Evolutionary conservation across 2,888 invertebrate species (phyloP), one percentile per base, ranked within the genome.

Genomic region (Parasteatoda lunata): DNA sequence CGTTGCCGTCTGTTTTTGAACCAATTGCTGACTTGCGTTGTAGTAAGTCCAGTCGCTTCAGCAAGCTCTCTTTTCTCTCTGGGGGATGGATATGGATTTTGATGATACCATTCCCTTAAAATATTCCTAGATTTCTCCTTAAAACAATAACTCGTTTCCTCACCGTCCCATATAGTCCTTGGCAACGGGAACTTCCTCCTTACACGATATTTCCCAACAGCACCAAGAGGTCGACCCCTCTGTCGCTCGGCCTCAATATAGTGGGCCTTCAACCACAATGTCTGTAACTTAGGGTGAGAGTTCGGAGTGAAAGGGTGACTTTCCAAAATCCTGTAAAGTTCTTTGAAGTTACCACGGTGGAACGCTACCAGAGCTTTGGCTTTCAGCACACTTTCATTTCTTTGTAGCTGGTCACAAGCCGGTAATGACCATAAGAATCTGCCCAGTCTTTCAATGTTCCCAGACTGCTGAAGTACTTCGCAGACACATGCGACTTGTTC

Each of bases 101-200:
- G 97, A 83, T 98, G 95, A 93, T 99, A 99, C 98, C 98, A 99
- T 93, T 99, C 99, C 89, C 99, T 93, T 90, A 99, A 94, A 90
- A 98, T 94, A 91, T 97, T 97, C 90, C 99, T 93, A 91, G 99
- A 99, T 89, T 98, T 93, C 93, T 99, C 93, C 91, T 98, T 98
- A 93, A 97, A 98, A 92, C 97, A 98, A 92, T 98, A 97, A n/a
- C 97, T 97, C 93, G 97, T 98, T 92, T 97, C 97, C 91, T 98
- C 97, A 69, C 97, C 97, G 92, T 97, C 97, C 97, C 97, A 97
- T 90, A 97, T 97, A 70, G 97, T 97, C 77, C 96, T 93, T 70
- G 97, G 97, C 91, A 97, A 92, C 0, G 97, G 97, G 91, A 96
- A 97, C 94, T 97, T 97, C 94, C 97, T 97, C 69, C 97, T 93